Conservation (phyloP, 2,797 vertebrate genomes). For the Enteromius fasciolatus region DNA sequence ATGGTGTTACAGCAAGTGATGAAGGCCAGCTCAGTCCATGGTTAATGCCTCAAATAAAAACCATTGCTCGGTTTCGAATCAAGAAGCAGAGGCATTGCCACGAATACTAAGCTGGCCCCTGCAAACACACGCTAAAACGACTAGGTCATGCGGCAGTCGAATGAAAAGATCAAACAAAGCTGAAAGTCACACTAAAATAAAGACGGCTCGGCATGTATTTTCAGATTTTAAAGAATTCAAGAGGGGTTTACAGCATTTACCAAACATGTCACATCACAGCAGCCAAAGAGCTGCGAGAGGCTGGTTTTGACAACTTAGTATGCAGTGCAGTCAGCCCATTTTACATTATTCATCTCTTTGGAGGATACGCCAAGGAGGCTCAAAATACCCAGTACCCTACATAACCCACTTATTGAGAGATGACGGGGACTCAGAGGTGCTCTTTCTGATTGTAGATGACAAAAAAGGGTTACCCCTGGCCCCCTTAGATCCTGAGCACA, state of each 20-base stretch:
- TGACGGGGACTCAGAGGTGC: constrained; percentile 64
- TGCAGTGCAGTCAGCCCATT: constrained; percentile 67
- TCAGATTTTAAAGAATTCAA: constrained; percentile 63
- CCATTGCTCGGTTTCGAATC: not conserved
- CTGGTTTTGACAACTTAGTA: constrained; percentile 71
- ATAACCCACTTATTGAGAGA: constrained; percentile 72
- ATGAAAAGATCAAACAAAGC: constrained; percentile 54
- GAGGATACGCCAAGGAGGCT: constrained; percentile 66
- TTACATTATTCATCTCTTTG: constrained; percentile 77
- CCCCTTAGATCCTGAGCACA: constrained; percentile 53
- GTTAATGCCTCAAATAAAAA: constrained; percentile 34
- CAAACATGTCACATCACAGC: constrained; percentile 64
- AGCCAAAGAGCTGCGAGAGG: constrained; percentile 62
- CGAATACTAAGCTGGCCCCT: constrained; percentile 31
- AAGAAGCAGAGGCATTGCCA: constrained; percentile 8
- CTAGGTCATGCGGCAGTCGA: constrained; percentile 44
- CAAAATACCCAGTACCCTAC: constrained; percentile 70
- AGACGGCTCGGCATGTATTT: constrained; percentile 37
- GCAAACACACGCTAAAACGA: constrained; percentile 46
- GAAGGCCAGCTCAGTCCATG: constrained; percentile 31
- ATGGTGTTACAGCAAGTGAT: constrained; percentile 32
- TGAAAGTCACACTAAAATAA: constrained; percentile 52
- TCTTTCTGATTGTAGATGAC: constrained; percentile 66
- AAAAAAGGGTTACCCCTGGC: constrained; percentile 56
- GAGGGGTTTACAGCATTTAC: constrained; percentile 63